A percentile compares a stretch with the other conserved stretches of the same genome.
Evolutionary conservation across 2,888 invertebrate species (phyloP).

Genomic region (Aspidiotus rigidus): DNA sequence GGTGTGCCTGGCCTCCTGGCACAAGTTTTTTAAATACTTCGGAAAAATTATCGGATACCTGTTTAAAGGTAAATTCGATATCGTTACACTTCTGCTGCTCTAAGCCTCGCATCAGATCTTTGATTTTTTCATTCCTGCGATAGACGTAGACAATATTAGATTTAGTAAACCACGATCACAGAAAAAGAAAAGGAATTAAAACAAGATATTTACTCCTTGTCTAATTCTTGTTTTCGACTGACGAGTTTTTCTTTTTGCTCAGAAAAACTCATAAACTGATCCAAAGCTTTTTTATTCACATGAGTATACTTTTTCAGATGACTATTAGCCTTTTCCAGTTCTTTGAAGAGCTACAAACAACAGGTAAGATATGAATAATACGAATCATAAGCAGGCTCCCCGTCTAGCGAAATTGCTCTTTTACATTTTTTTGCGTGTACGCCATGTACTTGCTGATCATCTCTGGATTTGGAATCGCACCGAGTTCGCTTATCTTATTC

Average conservation of each 20-base stretch:
- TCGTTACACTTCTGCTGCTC: constrained; percentile 97
- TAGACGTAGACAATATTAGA: background rate
- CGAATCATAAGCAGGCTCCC: too few species aligned
- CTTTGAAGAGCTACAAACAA: constrained; percentile 69
- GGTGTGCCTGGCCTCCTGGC: constrained; percentile 84
- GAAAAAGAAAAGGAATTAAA: too few species aligned
- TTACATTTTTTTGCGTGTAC: constrained; percentile 64
- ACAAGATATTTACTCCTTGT: constrained; percentile 62
- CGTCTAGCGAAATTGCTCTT: constrained; percentile 36
- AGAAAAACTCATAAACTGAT: constrained; percentile 97
- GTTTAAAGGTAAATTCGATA: constrained; percentile 97
- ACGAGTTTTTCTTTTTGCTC: constrained; percentile 97
- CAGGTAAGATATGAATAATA: constrained; percentile 35
- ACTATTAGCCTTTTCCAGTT: constrained; percentile 90
- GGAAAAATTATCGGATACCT: constrained; percentile 93
- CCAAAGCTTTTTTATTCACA: constrained; percentile 98
- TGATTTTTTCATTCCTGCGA: constrained; percentile 64
- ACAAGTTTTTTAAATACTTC: constrained; percentile 97
- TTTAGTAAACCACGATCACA: background rate
- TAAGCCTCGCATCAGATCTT: constrained; percentile 84
- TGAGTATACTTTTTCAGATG: constrained; percentile 98
- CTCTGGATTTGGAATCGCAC: constrained; percentile 87
- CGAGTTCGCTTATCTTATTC: constrained; percentile 90
- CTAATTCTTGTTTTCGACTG: constrained; percentile 90
- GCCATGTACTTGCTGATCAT: constrained; percentile 67